Evolutionary conservation across 2,888 invertebrate species (phyloP).

Genomic region (Pseudeuparius sepicola): DNA sequence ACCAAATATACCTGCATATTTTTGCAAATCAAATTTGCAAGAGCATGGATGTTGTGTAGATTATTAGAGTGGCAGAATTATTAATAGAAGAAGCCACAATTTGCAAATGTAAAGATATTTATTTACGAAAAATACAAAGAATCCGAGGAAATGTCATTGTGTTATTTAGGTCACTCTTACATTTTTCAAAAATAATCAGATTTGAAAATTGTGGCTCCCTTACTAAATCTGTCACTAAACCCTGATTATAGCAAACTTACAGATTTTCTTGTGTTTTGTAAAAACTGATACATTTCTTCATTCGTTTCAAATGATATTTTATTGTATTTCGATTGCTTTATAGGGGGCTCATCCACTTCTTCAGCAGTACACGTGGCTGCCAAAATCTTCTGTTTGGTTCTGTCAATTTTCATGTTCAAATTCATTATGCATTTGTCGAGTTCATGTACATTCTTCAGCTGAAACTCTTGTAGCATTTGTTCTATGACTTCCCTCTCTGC

Average conservation of each 20-base stretch:
- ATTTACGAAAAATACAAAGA: too few relatives aligned
- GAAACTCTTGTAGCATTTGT: slow-evolving; percentile 62
- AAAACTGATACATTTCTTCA: slow-evolving; percentile 39
- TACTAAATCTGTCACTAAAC: too few relatives aligned
- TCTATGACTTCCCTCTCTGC: slow-evolving; percentile 34
- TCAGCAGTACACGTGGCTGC: slow-evolving; percentile 49
- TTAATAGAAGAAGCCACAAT: background rate
- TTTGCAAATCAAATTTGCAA: slow-evolving; percentile 4
- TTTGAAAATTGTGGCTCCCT: too few relatives aligned
- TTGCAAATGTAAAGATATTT: slow-evolving; percentile 4
- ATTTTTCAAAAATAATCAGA: too few relatives aligned
- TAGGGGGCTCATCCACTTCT: slow-evolving; percentile 41
- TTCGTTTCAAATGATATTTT: slow-evolving; percentile 38
- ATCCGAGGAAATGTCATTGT: too few relatives aligned
- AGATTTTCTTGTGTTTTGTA: slow-evolving; percentile 50
- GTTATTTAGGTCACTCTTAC: too few relatives aligned
- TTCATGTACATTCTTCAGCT: slow-evolving; percentile 66
- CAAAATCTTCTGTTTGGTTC: slow-evolving; percentile 64
- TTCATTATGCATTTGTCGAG: slow-evolving; percentile 64
- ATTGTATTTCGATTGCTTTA: slow-evolving; percentile 39
- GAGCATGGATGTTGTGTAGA: background rate
- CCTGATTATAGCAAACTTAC: too few relatives aligned
- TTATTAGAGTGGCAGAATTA: background rate
- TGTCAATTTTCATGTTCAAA: slow-evolving; percentile 63
- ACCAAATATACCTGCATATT: slow-evolving; percentile 1